Conservation (phyloP, 1,140 invertebrate species). For the Pomacea maculata region DNA sequence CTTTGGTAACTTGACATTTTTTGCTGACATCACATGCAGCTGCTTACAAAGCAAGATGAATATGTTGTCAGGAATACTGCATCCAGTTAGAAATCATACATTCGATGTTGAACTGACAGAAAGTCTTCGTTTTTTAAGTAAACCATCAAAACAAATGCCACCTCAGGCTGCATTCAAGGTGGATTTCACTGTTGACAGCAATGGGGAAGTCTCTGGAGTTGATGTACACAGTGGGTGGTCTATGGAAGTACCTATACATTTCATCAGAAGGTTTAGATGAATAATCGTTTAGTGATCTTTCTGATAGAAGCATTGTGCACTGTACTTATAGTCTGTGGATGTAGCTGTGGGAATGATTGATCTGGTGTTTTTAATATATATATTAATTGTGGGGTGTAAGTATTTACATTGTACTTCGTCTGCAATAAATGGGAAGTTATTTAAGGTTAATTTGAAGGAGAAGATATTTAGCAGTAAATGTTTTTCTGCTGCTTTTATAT, state of each 20-base stretch:
- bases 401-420: too few species aligned
- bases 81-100: neutral
- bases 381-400: too few species aligned
- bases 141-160: neutral
- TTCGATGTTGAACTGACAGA: slow-evolving; percentile 16
- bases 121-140: slow-evolving; percentile 11
- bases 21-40: neutral
- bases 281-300: too few species aligned
- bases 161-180: neutral
- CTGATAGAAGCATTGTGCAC: too few species aligned
- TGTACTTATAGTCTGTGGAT: too few species aligned
- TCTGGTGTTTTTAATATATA: too few species aligned
- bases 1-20: slow-evolving; percentile 10
- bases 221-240: slow-evolving; percentile 8
- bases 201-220: neutral
- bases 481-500: too few species aligned
- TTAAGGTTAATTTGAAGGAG: too few species aligned
- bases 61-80: slow-evolving; percentile 9
- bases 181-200: neutral
- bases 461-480: too few species aligned
- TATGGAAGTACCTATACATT: slow-evolving; percentile 9
- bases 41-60: slow-evolving; percentile 4
- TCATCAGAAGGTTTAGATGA: neutral
- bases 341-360: too few species aligned
- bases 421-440: too few species aligned